These are phyloP conservation scores for Rhopalosiphum maidis DNA, from an alignment of 1,140 invertebrate species.

Conservation along the genomic window DNA sequence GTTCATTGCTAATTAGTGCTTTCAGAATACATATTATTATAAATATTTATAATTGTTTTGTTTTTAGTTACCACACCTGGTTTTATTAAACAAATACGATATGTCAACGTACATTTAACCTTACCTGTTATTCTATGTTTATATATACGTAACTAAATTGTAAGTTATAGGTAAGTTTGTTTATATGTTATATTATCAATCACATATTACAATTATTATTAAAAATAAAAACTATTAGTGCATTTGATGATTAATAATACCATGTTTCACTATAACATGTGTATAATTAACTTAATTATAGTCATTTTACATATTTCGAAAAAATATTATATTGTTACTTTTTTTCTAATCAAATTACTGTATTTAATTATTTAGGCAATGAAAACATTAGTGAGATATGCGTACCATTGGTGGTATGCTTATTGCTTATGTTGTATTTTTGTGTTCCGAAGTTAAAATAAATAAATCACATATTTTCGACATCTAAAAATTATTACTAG, in stretches of 20 bases:
- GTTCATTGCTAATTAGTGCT: background rate
- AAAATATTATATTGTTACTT: too few species aligned
- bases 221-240: background rate
- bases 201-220: background rate
- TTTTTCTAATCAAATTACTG: too few species aligned
- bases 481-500: background rate
- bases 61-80: background rate
- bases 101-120: background rate
- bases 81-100: constrained; percentile 1
- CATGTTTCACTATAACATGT: background rate
- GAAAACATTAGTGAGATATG: background rate
- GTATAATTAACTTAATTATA: background rate
- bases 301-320: background rate
- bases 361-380: too few species aligned
- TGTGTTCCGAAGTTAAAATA: background rate
- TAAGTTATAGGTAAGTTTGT: background rate
- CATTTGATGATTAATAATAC: background rate
- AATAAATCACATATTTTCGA: background rate
- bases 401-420: background rate
- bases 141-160: background rate
- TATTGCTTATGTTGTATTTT: too few species aligned
- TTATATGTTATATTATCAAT: background rate
- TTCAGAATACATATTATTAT: background rate
- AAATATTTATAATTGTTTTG: background rate
- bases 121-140: background rate